Conservation (phyloP, 2,113 vertebrate species). For the Lamprotornis superbus region DNA sequence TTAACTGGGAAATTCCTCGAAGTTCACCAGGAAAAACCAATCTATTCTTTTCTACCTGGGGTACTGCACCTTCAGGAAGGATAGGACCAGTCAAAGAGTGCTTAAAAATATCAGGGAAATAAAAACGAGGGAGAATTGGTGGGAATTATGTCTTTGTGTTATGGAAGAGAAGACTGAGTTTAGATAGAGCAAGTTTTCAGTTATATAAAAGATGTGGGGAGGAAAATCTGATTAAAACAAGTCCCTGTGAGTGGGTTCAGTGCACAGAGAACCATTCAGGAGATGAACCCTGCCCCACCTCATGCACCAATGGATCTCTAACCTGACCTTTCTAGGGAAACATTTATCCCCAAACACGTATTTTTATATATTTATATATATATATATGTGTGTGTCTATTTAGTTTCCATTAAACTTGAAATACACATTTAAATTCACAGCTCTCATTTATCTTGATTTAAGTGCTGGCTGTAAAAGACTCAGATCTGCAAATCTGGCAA, state of each 20-base stretch:
- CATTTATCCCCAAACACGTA: not conserved
- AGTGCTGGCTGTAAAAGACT: not conserved
- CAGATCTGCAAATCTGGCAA: not conserved
- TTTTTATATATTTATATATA: not conserved
- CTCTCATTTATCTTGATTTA: not conserved
- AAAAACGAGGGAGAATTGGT: not conserved
- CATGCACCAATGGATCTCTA: not conserved
- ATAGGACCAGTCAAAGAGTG: not conserved
- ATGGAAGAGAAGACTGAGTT: not conserved
- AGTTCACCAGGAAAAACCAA: not conserved
- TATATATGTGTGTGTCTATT: not conserved
- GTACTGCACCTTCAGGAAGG: not conserved
- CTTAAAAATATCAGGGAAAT: not conserved
- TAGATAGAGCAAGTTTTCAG: not conserved
- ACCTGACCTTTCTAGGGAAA: not conserved
- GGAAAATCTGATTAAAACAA: not conserved
- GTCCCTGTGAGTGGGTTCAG: not conserved
- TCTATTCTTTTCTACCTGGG: not conserved
- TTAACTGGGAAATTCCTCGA: not conserved
- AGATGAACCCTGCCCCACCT: not conserved
- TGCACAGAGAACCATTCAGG: not conserved
- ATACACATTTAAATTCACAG: not conserved
- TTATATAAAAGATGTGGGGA: not conserved
- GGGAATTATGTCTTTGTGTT: not conserved
- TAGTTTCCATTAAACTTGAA: not conserved